Evolutionary conservation across 2,113 vertebrate genomes (phyloP).

Genomic region (Xiphophorus couchianus): DNA sequence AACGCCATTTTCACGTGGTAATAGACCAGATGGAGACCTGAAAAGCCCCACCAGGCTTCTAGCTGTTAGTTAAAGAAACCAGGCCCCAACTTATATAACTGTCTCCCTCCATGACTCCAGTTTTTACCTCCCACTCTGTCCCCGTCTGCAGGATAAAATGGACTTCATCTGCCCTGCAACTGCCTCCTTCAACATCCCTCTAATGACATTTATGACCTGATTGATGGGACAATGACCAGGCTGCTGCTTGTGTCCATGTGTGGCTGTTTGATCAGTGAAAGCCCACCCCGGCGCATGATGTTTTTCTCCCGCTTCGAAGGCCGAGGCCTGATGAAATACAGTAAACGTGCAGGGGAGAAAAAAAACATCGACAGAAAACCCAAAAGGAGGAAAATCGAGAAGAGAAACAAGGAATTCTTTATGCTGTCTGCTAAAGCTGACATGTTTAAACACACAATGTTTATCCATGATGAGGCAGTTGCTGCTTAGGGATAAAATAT

Average conservation of each 20-base stretch:
- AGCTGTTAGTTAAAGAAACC: slow-evolving; percentile 58
- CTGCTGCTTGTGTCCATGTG: background rate
- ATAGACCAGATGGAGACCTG: slow-evolving; percentile 31
- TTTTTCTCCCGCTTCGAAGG: slow-evolving; percentile 19
- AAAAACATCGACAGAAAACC: slow-evolving; percentile 10
- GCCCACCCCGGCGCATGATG: slow-evolving; percentile 6
- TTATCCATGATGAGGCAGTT: slow-evolving; percentile 21
- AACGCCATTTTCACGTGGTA: background rate
- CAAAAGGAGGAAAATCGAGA: slow-evolving; percentile 16
- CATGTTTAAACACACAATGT: slow-evolving; percentile 29
- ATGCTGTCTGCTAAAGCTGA: background rate
- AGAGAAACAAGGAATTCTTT: slow-evolving; percentile 39
- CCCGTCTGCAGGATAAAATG: slow-evolving; percentile 50
- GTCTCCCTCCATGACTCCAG: slow-evolving; percentile 15
- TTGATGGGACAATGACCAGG: slow-evolving; percentile 65
- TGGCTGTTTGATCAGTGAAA: slow-evolving; percentile 27
- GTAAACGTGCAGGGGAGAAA: background rate
- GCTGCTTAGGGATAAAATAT: slow-evolving; percentile 39
- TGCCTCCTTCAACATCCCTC: slow-evolving; percentile 39
- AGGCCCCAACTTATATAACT: slow-evolving; percentile 36
- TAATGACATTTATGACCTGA: slow-evolving; percentile 71
- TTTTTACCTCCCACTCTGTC: slow-evolving; percentile 29
- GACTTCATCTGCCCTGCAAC: slow-evolving; percentile 43
- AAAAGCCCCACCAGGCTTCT: slow-evolving; percentile 23
- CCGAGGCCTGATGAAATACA: slow-evolving; percentile 18